Evolutionary conservation across 2,888 invertebrate genomes (phyloP), one percentile per base, ranked within the genome.

Genomic region (Harpalus rufipes): DNA sequence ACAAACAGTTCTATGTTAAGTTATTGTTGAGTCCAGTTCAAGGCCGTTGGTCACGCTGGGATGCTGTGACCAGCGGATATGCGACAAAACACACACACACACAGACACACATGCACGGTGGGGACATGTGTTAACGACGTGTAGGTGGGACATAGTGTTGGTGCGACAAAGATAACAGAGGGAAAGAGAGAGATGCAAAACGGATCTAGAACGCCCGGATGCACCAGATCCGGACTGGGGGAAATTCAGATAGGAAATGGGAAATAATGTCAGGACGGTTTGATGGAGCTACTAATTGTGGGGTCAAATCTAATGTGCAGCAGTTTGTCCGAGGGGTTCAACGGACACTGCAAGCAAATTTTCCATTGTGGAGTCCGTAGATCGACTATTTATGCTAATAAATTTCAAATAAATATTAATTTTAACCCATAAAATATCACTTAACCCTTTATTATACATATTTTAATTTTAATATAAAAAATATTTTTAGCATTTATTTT

Each of bases 121-220:
- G 8, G 44, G 1, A 44, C 44, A 44, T 51, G 44, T 51, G 44
- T 51, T 51, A 51, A 51, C 44, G 44, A 51, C 41, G 41, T 16
- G 44, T 44, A 74, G 44, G 41, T 41, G 72, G 72, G 18, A 5
- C 12, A 68, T 6, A 4, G 68, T 7, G 44, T 18, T 16, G 12
- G 72, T 44, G 51, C 18, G 21, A 44, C 21, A 18, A 18, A 74
- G 18, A 5, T 10, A 10, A 18, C n/a, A 68, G 16, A 74, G 21
- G 72, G 72, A 74, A 44, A 44, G 72, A 74, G 72, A 74, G 44
- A 74, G 51, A 44, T 44, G 18, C 16, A 5, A 44, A 4, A 18
- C 72, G 72, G 72, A 74, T 74, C 72, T 74, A 44, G 18, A 63
- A 74, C 44, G 44, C 41, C 72, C 72, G 72, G 72, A 74, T 74